These are phyloP conservation scores for Sebastes variabilis DNA, from an alignment of 2,797 vertebrate species.

Conservation along the genomic window DNA sequence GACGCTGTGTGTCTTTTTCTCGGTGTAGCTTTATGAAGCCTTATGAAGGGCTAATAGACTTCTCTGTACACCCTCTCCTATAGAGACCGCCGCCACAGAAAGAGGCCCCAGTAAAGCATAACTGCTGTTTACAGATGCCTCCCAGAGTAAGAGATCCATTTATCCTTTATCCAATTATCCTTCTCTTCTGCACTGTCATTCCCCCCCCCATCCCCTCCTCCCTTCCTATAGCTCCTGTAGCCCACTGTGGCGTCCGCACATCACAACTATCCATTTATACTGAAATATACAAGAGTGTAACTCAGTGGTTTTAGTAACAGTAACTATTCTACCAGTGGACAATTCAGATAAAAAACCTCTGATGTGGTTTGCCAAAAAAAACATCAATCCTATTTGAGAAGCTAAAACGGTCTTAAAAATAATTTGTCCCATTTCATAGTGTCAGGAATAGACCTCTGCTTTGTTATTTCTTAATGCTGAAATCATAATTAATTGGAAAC, in stretches of 20 bases:
- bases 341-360: background rate
- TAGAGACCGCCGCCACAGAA: conserved; percentile 84
- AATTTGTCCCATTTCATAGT: background rate
- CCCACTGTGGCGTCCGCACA: conserved; percentile 21
- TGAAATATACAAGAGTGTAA: background rate
- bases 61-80: conserved; percentile 84
- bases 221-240: conserved; percentile 36
- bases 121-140: conserved; percentile 86
- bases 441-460: background rate
- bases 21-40: conserved; percentile 33
- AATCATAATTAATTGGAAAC: too few relatives aligned
- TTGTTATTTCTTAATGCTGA: background rate
- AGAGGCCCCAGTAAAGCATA: conserved; percentile 85
- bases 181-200: conserved; percentile 78
- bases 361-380: background rate
- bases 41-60: conserved; percentile 78
- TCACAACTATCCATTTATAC: conserved; percentile 19
- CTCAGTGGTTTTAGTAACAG: background rate
- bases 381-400: background rate
- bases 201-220: conserved; percentile 54
- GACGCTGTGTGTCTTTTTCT: conserved; percentile 21
- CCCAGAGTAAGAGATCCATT: conserved; percentile 85
- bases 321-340: background rate
- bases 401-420: background rate
- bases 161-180: conserved; percentile 77